Base-by-base conservation (phyloP, 1,140 invertebrate species). In the Steinernema khuongi region DNA sequence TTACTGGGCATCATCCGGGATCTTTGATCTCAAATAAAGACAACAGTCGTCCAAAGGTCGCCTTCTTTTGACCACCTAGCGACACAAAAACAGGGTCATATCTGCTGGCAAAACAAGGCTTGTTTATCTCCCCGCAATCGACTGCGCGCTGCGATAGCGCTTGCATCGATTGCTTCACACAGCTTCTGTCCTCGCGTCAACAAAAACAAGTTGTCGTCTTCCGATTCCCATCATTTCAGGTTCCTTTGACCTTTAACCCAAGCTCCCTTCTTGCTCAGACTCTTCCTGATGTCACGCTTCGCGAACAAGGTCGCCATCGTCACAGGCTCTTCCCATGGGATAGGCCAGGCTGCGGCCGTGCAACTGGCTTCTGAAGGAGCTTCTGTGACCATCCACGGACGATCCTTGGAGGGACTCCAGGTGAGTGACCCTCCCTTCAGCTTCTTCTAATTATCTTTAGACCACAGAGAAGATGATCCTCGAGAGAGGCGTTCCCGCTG, bases 341-440 rank as follows among this genome's bases (percentile, higher is more conserved):
- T 77, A 17, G 75, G 75, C 19, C 33, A 60, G 31, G 73, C 68
- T 2, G 75, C 75, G 0, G 75, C 75, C 1, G 68, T 77, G 1
- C 67, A 71, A 14, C 66, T 77, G 19, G 74, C 75, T 18, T 68
- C 67, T 32, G 77, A 77, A 19, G 75, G 75, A 66, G 75, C 75
- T 18, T 33, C 41, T 29, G 67, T 77, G 30, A 77, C 73, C 0
- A 77, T 77, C n/a, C 69, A 68, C 41, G 75, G 75, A 66, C 88
- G 92, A 32, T 92, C 93, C 85, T 84, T 87, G 50, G 87, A 88
- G 29, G 50, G 70, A 67, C 31, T 77, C n/a, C 22, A 75, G 29
- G 76, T 78, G 22, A 2, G 19, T 17, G 14, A 7, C 41, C 14
- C n/a, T 70, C 22, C 19, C 71, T 29, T 11, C 36, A n/a, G 7